Evolutionary conservation across 2,888 invertebrate species (phyloP).

Genomic region (Cephus spinipes): DNA sequence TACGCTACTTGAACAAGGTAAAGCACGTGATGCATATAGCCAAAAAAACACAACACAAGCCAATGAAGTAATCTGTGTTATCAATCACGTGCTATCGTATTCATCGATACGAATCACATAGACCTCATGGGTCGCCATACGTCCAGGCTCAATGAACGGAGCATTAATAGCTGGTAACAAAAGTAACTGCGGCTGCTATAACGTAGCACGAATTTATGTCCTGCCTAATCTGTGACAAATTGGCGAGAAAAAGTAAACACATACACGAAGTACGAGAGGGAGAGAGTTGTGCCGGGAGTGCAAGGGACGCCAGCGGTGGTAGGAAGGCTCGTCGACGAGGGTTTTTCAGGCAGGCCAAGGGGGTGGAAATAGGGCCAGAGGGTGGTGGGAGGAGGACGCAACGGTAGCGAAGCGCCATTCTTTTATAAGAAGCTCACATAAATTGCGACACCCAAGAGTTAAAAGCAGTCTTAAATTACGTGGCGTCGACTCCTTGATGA

Average conservation of each 20-base stretch:
- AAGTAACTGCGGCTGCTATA: conserved; percentile 27
- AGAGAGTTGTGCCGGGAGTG: neutral
- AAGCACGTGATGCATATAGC: neutral
- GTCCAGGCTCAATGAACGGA: conserved; percentile 25
- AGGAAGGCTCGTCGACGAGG: conserved; percentile 22
- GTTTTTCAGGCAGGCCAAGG: conserved; percentile 29
- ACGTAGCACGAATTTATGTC: conserved; percentile 55
- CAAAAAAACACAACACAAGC: neutral
- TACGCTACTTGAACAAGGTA: neutral
- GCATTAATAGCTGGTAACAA: conserved; percentile 30
- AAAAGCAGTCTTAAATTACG: conserved; percentile 68
- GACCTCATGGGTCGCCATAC: neutral
- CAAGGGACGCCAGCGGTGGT: conserved; percentile 15
- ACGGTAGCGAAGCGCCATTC: conserved; percentile 59
- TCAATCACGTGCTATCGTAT: conserved; percentile 46
- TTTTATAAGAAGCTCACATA: conserved; percentile 67
- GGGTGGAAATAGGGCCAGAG: conserved; percentile 33
- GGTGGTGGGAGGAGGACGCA: conserved; percentile 21
- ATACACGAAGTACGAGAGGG: conserved; percentile 15
- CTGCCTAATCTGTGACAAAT: conserved; percentile 61
- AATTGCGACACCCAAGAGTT: conserved; percentile 67
- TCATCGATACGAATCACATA: neutral
- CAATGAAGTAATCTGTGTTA: conserved; percentile 17
- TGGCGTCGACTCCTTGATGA: conserved; percentile 66
- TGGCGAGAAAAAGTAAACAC: conserved; percentile 46